phyloP scores from a whole-genome alignment of 1,140 invertebrate genomes.

The Hyles vespertilio region DNA sequence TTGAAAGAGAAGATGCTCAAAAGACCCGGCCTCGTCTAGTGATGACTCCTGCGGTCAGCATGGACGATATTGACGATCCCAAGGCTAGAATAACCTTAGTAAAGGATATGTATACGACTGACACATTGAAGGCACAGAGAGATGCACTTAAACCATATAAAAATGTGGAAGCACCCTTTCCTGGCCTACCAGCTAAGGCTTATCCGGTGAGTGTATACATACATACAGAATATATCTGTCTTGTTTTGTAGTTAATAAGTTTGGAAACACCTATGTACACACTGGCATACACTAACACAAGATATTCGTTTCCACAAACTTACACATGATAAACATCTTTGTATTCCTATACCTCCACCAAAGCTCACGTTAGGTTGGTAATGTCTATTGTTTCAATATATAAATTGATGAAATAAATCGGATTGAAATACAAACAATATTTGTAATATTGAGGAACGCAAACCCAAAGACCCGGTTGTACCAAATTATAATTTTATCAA shows the following conservation, averaged over 20 bases:
- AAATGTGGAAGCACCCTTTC: constrained; percentile 29
- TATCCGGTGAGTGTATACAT: constrained; percentile 26
- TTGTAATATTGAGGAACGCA: too few relatives aligned
- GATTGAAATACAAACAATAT: too few relatives aligned
- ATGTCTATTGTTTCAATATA: too few relatives aligned
- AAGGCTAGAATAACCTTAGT: constrained; percentile 35
- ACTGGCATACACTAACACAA: too few relatives aligned
- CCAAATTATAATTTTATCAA: too few relatives aligned
- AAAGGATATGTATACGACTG: constrained; percentile 46
- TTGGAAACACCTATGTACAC: background rate
- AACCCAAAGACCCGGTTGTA: too few relatives aligned
- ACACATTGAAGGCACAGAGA: constrained; percentile 14
- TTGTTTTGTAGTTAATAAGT: background rate
- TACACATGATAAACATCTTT: too few relatives aligned
- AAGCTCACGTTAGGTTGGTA: too few relatives aligned
- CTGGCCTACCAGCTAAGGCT: constrained; percentile 18
- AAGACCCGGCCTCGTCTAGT: constrained; percentile 65
- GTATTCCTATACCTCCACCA: too few relatives aligned
- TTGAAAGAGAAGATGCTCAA: constrained; percentile 38
- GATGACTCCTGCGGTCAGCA: constrained; percentile 68
- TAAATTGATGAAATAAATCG: too few relatives aligned
- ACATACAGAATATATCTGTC: background rate
- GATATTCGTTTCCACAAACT: too few relatives aligned
- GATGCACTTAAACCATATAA: constrained; percentile 18
- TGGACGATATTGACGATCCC: constrained; percentile 68